These are phyloP conservation scores for Excalfactoria chinensis DNA, from an alignment of 2,113 vertebrate species.

Conservation along the genomic window DNA sequence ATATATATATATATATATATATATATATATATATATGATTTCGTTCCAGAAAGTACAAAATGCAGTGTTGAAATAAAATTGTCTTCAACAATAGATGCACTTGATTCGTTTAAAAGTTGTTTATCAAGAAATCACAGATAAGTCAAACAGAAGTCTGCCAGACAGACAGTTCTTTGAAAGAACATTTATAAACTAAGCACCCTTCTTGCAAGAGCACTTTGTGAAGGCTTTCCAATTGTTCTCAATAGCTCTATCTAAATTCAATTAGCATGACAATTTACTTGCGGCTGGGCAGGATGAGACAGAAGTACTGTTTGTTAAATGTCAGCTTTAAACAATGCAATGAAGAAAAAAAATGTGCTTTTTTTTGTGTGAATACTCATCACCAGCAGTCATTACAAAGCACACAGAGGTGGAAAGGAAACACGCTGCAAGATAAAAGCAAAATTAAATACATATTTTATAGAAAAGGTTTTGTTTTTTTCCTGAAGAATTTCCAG, in stretches of 20 bases:
- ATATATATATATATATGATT: too few species aligned
- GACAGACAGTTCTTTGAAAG: background rate
- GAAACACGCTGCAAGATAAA: background rate
- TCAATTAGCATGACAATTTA: background rate
- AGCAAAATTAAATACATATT: background rate
- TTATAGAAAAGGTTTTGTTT: background rate
- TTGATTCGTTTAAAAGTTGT: background rate
- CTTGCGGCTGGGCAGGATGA: background rate
- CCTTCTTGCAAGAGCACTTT: background rate
- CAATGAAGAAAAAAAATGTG: background rate
- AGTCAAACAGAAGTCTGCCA: background rate
- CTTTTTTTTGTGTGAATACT: background rate
- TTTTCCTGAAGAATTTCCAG: background rate
- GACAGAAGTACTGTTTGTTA: background rate
- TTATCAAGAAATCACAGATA: background rate
- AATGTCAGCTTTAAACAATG: background rate
- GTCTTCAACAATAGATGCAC: rapidly evolving
- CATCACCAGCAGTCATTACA: background rate
- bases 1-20: too few species aligned
- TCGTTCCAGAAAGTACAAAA: background rate
- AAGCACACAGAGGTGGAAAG: background rate
- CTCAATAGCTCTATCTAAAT: background rate
- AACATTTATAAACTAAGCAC: background rate
- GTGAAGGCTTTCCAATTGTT: background rate
- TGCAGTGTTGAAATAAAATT: background rate